Evolutionary conservation across 2,113 vertebrate species (phyloP), one percentile per base, ranked within the genome.

Genomic region (Brienomyrus longianalis): DNA sequence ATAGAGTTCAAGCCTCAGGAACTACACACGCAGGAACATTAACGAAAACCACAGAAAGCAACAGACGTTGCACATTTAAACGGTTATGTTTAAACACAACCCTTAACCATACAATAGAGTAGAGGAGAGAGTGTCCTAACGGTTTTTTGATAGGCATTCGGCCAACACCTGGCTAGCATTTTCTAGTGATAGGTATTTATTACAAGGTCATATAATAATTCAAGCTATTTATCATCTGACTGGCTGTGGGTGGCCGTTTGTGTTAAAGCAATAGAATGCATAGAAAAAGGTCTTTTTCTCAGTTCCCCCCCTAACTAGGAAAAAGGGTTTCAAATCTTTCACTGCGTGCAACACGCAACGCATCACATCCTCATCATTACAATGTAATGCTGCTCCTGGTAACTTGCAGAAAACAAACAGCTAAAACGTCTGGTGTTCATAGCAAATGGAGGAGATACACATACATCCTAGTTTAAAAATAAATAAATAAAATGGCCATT

Each of bases 1-100:
- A 89, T 51, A 54, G 74, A 89, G 50, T 89, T 31, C 51, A 89
- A 89, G 74, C 88, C 70, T 85, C 50, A 85, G 84, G n/a, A 48
- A 84, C 51, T 19, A 84, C 80, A 89, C 51, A 89, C 80, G 47
- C 77, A 9, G 80, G 35, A 84, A 89, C 59, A 62, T 89, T 9
- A 84, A 89, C 80, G 47, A 84, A 43, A 47, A 83, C 47, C 45
- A 84, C 51, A 85, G 52, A 47, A 17, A 66, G 43, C 19, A 70
- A 62, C 19, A 62, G 45, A 89, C 23, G 15, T 62, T 39, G 45
- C 8, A 89, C 80, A 13, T 59, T 84, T 45, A 83, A 56, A 17
- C 27, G 39, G 48, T 47, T 27, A 74, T 50, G 39, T 21, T 59
- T 23, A 59, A 54, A 47, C 50, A 70, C 23, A 48, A 39, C 39